Percentiles rank a stretch among this genome's conserved stretches.
Evolutionary conservation across 2,888 invertebrate genomes (phyloP).

Genomic region (Oscheius onirici): DNA sequence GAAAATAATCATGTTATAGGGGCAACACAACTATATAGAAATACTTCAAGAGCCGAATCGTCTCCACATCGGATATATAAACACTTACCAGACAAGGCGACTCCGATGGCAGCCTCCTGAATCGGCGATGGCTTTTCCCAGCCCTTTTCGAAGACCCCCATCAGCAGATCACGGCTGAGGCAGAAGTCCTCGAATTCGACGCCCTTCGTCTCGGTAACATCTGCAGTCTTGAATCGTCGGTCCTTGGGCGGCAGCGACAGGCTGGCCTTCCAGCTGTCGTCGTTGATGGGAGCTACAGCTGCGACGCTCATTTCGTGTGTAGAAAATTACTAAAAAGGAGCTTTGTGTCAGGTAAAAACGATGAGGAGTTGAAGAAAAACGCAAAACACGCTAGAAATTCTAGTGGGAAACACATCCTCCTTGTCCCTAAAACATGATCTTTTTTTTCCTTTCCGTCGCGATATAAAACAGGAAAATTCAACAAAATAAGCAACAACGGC

Average conservation of each 20-base stretch:
- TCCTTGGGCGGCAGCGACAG: constrained; percentile 96
- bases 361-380: too few species aligned
- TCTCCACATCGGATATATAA: background rate
- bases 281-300: constrained; percentile 35
- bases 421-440: too few species aligned
- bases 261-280: constrained; percentile 85
- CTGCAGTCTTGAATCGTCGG: constrained; percentile 93
- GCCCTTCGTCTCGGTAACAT: constrained; percentile 98
- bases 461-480: too few species aligned
- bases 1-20: constrained; percentile 29
- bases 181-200: constrained; percentile 99
- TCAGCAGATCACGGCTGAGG: constrained; percentile 92
- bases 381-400: too few species aligned
- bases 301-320: constrained; percentile 40
- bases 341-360: too few species aligned
- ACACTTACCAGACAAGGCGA: constrained; percentile 85
- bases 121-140: constrained; percentile 98
- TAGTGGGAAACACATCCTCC: too few species aligned
- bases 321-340: too few species aligned
- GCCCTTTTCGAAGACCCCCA: constrained; percentile 99
- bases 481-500: too few species aligned
- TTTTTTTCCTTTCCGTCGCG: too few species aligned
- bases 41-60: too few species aligned
- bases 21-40: too few species aligned
- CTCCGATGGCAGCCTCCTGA: constrained; percentile 98